These are phyloP conservation scores for Heterotis niloticus DNA, from an alignment of 2,113 vertebrate genomes.

Conservation along the genomic window DNA sequence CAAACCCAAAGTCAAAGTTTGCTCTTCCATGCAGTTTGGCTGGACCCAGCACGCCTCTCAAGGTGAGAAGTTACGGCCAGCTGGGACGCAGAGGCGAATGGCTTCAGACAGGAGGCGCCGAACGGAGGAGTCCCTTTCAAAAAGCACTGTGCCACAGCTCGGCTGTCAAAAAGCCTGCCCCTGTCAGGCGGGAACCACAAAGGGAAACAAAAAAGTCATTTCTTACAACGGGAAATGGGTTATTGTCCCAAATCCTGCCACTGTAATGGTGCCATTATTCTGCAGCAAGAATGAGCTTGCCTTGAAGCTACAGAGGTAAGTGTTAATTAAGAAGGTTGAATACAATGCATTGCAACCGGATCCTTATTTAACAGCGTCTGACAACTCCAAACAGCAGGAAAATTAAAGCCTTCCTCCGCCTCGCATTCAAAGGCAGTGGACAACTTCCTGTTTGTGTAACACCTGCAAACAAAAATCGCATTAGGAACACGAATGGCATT, in stretches of 20 bases:
- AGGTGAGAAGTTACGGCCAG: not conserved
- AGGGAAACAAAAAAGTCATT: constrained; percentile 18
- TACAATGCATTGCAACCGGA: constrained; percentile 23
- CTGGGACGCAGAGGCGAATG: not conserved
- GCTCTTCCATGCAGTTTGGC: not conserved
- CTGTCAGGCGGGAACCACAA: constrained; percentile 1
- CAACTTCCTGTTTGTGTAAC: constrained; percentile 15
- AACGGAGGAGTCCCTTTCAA: not conserved
- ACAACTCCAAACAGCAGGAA: constrained; percentile 27
- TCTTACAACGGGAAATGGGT: constrained; percentile 22
- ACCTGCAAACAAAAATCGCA: constrained; percentile 17
- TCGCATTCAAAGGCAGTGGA: constrained; percentile 3
- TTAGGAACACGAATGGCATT: constrained; percentile 4
- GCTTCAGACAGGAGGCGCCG: not conserved
- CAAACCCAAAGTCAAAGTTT: not conserved
- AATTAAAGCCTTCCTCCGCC: constrained; percentile 13
- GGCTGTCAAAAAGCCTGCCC: constrained; percentile 10
- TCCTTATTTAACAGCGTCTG: constrained; percentile 24
- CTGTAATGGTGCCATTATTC: constrained; percentile 26
- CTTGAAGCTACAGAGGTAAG: constrained; percentile 28
- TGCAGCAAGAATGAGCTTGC: constrained; percentile 29
- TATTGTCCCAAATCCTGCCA: constrained; percentile 24
- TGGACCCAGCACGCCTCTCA: not conserved
- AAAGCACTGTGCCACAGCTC: not conserved
- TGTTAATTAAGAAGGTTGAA: constrained; percentile 32